Percentiles rank a stretch among this genome's conserved stretches.
phyloP scores from a whole-genome alignment of 2,888 invertebrate genomes.

The Meta bourneti region DNA sequence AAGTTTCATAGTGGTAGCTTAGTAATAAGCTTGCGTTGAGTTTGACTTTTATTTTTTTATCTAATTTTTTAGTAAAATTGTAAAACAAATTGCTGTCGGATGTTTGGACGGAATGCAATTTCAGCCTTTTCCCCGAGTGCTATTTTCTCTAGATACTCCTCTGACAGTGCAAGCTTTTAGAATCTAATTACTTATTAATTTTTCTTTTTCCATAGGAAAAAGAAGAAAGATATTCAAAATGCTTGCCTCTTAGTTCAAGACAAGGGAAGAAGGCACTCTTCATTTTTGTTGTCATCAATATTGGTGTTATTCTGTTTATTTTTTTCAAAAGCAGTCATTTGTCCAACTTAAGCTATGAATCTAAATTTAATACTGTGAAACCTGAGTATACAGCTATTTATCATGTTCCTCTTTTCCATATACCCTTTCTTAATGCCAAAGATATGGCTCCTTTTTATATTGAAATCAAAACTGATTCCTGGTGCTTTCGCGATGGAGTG shows the following conservation, averaged over 20 bases:
- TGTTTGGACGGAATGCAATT: too few relatives aligned
- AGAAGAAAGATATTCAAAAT: conserved; percentile 51
- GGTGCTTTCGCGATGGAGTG: conserved; percentile 63
- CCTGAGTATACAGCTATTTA: conserved; percentile 33
- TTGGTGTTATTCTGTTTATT: conserved; percentile 54
- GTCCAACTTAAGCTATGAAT: conserved; percentile 1
- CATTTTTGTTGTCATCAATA: conserved; percentile 41
- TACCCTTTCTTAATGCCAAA: conserved; percentile 59
- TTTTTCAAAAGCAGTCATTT: conserved; percentile 32
- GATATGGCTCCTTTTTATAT: conserved; percentile 69
- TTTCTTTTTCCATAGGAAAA: conserved; percentile 56
- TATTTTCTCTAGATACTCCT: too few relatives aligned
- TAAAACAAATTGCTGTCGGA: too few relatives aligned
- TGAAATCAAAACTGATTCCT: conserved; percentile 52
- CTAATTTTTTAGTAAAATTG: too few relatives aligned
- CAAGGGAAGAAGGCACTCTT: conserved; percentile 54
- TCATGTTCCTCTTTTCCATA: conserved; percentile 64
- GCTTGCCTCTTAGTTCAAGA: conserved; percentile 22
- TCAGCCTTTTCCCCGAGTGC: too few relatives aligned
- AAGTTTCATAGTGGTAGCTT: too few relatives aligned
- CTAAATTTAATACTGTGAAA: conserved; percentile 12
- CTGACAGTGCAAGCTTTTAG: too few relatives aligned
- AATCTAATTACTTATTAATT: background rate
- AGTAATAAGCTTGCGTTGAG: too few relatives aligned
- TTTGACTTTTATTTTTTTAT: too few relatives aligned